Evolutionary conservation across 2,797 vertebrate genomes (phyloP).

Genomic region (Tragelaphus oryx): DNA sequence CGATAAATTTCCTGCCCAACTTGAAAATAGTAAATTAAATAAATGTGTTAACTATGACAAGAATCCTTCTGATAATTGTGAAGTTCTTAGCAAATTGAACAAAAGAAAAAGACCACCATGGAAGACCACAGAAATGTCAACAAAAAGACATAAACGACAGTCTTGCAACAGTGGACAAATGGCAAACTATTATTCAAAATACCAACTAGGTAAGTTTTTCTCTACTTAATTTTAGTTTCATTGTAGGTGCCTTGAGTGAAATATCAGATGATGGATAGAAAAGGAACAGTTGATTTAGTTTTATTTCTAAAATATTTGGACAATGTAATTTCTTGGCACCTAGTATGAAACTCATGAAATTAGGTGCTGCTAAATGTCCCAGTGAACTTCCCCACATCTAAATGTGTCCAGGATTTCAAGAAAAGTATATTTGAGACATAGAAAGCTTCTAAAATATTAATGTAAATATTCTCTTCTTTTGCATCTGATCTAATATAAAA

Average conservation of each 20-base stretch:
- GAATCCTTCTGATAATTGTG: slow-evolving; percentile 73
- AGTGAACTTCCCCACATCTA: neutral
- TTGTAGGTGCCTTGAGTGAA: slow-evolving; percentile 71
- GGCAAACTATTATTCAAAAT: slow-evolving; percentile 88
- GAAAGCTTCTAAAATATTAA: slow-evolving; percentile 17
- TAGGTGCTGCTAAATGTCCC: slow-evolving; percentile 32
- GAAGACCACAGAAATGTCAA: slow-evolving; percentile 80
- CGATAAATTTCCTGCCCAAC: slow-evolving; percentile 68
- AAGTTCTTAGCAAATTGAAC: slow-evolving; percentile 80
- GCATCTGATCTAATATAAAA: slow-evolving; percentile 37
- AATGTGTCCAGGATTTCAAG: neutral
- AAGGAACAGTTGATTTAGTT: slow-evolving; percentile 56
- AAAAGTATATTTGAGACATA: slow-evolving; percentile 16
- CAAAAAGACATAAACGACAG: slow-evolving; percentile 82
- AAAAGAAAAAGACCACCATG: slow-evolving; percentile 83
- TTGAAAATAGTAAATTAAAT: slow-evolving; percentile 74
- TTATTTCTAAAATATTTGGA: slow-evolving; percentile 44
- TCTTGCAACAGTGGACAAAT: slow-evolving; percentile 83
- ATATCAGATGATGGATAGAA: slow-evolving; percentile 38
- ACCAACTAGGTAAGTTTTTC: slow-evolving; percentile 91
- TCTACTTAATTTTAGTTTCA: slow-evolving; percentile 78
- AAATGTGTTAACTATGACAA: slow-evolving; percentile 68
- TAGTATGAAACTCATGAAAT: slow-evolving; percentile 65
- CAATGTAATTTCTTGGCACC: slow-evolving; percentile 62
- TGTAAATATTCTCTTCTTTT: slow-evolving; percentile 14